Evolutionary conservation across 2,888 invertebrate genomes (phyloP), one percentile per base, ranked within the genome.

Genomic region (Melitaea athalia): DNA sequence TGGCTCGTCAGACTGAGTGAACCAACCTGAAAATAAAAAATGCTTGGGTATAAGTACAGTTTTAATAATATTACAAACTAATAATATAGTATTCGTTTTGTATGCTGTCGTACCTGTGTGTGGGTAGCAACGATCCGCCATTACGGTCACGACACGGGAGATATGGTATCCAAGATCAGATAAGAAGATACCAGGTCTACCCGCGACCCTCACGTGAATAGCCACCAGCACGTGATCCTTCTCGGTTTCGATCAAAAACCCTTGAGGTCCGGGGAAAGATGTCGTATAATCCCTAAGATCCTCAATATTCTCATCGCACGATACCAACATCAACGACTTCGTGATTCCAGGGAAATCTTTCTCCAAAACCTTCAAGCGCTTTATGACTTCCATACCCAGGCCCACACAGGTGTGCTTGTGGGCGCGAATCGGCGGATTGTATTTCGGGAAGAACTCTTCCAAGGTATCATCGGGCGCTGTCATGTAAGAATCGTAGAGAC

Each of bases 141-240:
- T 98, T 45, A 97, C 96, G 17, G 98, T 97, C 67, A 98, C 95
- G 38, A 96, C 97, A 60, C 97, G 94, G 53, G 97, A 95, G 70
- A 98, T 96, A 85, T 98, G 98, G 87, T 98, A 98, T 7, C 98
- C 98, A 60, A 98, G 95, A 90, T 98, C 98, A 59, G 98, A 94
- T 61, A 98, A 93, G 86, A 98, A 93, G 57, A 96, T 93, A 45
- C 98, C 98, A 8, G 93, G 90, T 72, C 98, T 94, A 61, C 95
- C 96, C 24, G 93, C 95, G 61, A 98, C 94, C 79, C 94, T 93
- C 66, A 98, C 94, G 77, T 95, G 95, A 81, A 97, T 93, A 63
- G 96, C 97, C 67, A 97, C 94, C 87, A 98, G 93, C 14, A 97
- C 97, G 86, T 98, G 98, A 82, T 98, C 98, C 84, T 98, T 98